Conservation (phyloP, 2,113 vertebrate species). For the Helogale parvula region DNA sequence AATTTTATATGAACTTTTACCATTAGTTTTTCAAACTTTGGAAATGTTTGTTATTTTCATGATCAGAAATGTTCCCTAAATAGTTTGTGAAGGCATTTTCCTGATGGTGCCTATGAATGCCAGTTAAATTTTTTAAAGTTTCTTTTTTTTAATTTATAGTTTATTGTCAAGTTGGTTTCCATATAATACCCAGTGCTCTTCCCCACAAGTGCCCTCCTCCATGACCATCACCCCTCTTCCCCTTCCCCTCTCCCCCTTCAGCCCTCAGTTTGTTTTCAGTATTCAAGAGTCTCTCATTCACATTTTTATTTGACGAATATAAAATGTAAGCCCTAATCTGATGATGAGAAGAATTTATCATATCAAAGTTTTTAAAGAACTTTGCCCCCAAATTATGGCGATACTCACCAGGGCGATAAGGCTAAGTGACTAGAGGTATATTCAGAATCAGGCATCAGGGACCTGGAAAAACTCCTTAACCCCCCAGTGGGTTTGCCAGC, state of each 20-base stretch:
- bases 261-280: too few species aligned
- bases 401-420: background rate
- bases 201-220: too few species aligned
- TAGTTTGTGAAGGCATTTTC: slow-evolving; percentile 40
- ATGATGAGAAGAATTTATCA: slow-evolving; percentile 25
- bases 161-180: too few species aligned
- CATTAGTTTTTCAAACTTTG: slow-evolving; percentile 25
- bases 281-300: background rate
- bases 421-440: background rate
- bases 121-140: slow-evolving; percentile 48
- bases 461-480: background rate
- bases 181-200: too few species aligned
- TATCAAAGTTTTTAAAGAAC: background rate
- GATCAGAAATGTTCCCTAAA: slow-evolving; percentile 52
- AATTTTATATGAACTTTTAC: background rate
- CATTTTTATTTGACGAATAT: slow-evolving; percentile 50
- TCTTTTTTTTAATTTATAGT: background rate
- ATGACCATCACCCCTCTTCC: too few species aligned
- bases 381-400: background rate
- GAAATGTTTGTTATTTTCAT: slow-evolving; percentile 55
- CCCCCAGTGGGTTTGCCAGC: background rate
- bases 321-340: slow-evolving; percentile 52
- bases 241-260: too few species aligned
- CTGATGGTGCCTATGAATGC: background rate
- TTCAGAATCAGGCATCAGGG: background rate